Evolutionary conservation across 2,113 vertebrate genomes (phyloP), one percentile per base, ranked within the genome.

Genomic region (Tricholaema leucomelas): DNA sequence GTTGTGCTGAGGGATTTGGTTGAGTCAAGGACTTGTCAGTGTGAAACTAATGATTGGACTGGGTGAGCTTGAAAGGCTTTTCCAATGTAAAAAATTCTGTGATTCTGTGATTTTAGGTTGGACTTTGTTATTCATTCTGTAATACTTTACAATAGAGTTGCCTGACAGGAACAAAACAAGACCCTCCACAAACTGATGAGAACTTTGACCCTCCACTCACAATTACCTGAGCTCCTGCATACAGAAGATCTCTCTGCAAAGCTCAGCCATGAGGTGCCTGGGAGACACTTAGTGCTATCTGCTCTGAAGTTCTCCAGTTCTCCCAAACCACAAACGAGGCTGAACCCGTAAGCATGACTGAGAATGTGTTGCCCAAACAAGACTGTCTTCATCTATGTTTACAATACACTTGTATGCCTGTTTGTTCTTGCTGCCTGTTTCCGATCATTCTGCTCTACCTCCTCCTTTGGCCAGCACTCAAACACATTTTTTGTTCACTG

Each of bases 201-300:
- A 81, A 56, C 76, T 93, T 85, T 69, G 19, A 30, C 36, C 28
- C 2, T 80, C 16, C 59, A 64, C 6, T 25, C 24, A 56, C 60
- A 19, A 35, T 73, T 70, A 33, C 35, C 36, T 55, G 52, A 81
- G 44, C 56, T 81, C 36, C 20, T 19, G 28, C 31, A n/a, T 7
- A 13, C 25, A 15, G 52, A 9, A 66, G 6, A 38, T 18, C 24
- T 79, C 44, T 75, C 48, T 44, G 40, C 38, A 65, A 55, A 72
- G 48, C 55, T 73, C n/a, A 74, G 30, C 31, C 6, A 1, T 0
- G 0, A 66, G 59, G 15, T 5, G 0, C 40, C 52, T 52, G 19
- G 5, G 13, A 38, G 5, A 36, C 8, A 1, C 35, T 28, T 38
- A 77, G 31, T 73, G 38, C 56, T 48, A 20, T 42, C 27, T n/a